phyloP scores from a whole-genome alignment of 2,113 vertebrate species.

The Perca schrenkii region DNA sequence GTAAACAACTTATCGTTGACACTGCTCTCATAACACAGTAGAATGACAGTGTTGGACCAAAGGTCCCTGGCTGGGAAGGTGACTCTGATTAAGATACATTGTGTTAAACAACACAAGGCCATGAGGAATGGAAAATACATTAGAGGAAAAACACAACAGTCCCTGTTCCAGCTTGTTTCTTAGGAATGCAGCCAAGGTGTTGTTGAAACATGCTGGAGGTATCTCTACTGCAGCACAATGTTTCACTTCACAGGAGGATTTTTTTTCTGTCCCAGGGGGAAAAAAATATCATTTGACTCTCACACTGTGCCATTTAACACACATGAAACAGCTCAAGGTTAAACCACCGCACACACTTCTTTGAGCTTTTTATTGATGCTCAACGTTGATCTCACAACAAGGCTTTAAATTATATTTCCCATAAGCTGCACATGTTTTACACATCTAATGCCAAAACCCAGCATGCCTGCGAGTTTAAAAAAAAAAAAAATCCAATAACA shows the following conservation, averaged over 20 bases:
- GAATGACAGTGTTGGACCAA: not conserved
- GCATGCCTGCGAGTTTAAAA: not conserved
- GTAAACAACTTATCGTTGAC: not conserved
- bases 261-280: constrained; percentile 10
- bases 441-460: not conserved
- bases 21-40: not conserved
- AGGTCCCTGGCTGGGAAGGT: not conserved
- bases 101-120: not conserved
- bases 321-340: constrained; percentile 19
- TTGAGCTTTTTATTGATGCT: constrained; percentile 45
- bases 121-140: not conserved
- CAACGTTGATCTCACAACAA: constrained; percentile 4
- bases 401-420: not conserved
- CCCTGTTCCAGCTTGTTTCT: constrained; percentile 70
- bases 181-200: constrained; percentile 64
- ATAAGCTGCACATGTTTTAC: not conserved
- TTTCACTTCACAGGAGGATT: constrained; percentile 15
- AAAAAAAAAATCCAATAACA: not conserved
- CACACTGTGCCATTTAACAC: not conserved
- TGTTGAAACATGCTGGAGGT: constrained; percentile 65
- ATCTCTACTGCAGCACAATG: constrained; percentile 18
- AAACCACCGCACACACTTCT: not conserved
- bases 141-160: not conserved
- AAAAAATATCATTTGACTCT: constrained; percentile 14
- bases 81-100: not conserved